Conservation (phyloP, 2,113 vertebrate genomes). For the Calidris pygmaea region DNA sequence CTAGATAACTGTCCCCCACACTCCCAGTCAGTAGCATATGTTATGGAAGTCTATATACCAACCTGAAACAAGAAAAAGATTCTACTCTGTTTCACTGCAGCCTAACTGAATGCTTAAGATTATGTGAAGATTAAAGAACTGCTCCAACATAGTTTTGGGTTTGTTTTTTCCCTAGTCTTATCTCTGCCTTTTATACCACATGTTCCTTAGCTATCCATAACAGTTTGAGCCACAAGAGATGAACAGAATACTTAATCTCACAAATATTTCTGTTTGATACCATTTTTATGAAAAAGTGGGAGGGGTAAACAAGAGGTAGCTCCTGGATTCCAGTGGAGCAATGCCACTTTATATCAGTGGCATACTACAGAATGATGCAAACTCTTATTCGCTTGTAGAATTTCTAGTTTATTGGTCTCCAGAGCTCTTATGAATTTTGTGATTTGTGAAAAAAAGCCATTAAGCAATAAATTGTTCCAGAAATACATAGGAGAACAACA, state of each 20-base stretch:
- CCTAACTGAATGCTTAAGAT: not conserved
- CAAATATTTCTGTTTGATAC: not conserved
- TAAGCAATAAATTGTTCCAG: not conserved
- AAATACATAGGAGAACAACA: not conserved
- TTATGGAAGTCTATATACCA: not conserved
- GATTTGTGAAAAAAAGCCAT: not conserved
- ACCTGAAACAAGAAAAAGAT: not conserved
- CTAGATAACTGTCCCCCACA: not conserved
- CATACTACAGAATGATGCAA: not conserved
- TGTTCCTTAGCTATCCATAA: not conserved
- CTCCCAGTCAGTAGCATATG: not conserved
- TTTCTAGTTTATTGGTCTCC: not conserved
- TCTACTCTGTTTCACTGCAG: not conserved
- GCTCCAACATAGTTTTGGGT: not conserved
- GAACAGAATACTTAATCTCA: not conserved
- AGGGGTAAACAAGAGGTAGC: not conserved
- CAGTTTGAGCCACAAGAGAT: not conserved
- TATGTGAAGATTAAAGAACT: not conserved
- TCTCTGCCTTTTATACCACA: not conserved
- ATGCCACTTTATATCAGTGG: not conserved
- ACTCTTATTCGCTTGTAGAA: not conserved
- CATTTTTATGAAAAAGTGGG: not conserved
- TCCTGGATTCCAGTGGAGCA: not conserved
- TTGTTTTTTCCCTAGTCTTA: not conserved
- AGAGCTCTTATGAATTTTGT: not conserved